Conservation (phyloP, 2,888 invertebrate species). For the Pseudococcus longispinus region DNA sequence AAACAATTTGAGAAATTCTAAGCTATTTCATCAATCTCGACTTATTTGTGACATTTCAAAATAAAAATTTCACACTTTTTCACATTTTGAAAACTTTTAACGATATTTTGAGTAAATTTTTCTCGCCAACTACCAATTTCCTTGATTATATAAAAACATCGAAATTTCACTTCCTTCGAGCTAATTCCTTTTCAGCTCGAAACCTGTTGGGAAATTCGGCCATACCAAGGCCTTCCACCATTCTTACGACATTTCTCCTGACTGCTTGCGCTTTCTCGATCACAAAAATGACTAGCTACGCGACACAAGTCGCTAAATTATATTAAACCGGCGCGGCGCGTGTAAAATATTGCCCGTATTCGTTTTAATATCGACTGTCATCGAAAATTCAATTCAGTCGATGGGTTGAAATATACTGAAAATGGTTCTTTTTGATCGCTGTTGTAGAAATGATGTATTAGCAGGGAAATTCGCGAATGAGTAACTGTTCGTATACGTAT, state of each 20-base stretch:
- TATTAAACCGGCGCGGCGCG: conserved; percentile 12
- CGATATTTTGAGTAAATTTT: too few relatives aligned
- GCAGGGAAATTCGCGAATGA: background rate
- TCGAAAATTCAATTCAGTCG: conserved; percentile 20
- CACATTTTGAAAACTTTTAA: too few relatives aligned
- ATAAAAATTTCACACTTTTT: too few relatives aligned
- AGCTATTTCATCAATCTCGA: too few relatives aligned
- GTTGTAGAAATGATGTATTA: conserved; percentile 38
- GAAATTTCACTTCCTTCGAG: too few relatives aligned
- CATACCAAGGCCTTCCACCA: background rate
- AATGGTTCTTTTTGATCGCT: conserved; percentile 29
- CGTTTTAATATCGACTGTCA: conserved; percentile 41
- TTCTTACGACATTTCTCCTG: background rate
- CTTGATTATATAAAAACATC: too few relatives aligned
- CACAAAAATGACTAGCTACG: background rate
- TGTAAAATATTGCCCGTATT: conserved; percentile 18
- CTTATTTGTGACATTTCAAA: too few relatives aligned
- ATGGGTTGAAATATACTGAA: background rate
- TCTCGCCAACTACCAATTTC: too few relatives aligned
- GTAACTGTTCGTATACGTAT: background rate
- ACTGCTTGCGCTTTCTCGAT: background rate
- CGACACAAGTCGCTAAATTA: conserved; percentile 30
- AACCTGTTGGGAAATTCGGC: background rate
- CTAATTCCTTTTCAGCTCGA: too few relatives aligned
- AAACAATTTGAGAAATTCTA: too few relatives aligned